These are phyloP conservation scores for Ostrea edulis DNA, from an alignment of 1,140 invertebrate species.

Conservation along the genomic window DNA sequence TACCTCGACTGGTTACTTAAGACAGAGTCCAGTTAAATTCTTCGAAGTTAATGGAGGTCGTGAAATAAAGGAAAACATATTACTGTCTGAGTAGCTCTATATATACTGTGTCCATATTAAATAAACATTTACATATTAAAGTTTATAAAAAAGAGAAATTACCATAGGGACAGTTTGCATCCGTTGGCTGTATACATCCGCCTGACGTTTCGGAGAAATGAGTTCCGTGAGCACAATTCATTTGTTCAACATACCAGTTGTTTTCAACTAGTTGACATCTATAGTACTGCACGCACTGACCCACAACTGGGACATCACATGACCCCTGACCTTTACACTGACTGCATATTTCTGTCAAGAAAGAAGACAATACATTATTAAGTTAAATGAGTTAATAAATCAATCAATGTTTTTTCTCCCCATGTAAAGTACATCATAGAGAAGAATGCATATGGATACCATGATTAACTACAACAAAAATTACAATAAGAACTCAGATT, in stretches of 20 bases:
- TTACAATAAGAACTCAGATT: no score
- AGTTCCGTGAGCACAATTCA: slow-evolving; percentile 22
- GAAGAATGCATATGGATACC: no score
- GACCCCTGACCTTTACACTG: neutral
- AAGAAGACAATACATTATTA: neutral
- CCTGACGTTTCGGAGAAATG: neutral
- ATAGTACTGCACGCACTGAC: neutral
- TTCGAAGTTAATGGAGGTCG: no score
- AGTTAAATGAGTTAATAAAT: neutral
- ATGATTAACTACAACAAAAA: no score
- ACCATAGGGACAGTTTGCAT: slow-evolving; percentile 8
- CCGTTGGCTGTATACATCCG: neutral
- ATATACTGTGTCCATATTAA: no score
- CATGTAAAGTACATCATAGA: neutral
- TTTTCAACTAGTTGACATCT: neutral
- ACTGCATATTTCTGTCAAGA: neutral
- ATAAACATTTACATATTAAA: neutral
- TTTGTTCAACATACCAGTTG: slow-evolving; percentile 1
- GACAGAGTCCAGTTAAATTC: no score
- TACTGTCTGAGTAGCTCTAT: no score
- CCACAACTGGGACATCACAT: neutral
- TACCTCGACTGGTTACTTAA: no score
- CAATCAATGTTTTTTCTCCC: neutral
- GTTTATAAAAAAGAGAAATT: neutral
- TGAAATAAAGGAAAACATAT: no score